Conservation (phyloP, 2,797 vertebrate genomes). For the Mormyrus proboscirostris region DNA sequence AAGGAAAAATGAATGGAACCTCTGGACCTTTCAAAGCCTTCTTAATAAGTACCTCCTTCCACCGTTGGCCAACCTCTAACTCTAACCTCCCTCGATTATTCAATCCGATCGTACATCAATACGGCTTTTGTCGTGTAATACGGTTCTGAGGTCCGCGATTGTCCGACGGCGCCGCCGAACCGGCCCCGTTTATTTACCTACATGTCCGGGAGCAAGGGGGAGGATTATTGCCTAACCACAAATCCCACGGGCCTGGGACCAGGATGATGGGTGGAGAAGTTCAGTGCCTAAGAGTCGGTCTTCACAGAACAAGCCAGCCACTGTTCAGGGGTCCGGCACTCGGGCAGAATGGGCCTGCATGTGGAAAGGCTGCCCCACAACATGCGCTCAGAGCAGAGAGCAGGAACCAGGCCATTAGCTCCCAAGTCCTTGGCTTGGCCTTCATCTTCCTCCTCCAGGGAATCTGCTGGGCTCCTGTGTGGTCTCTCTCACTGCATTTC, state of each 20-base stretch:
- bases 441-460: not conserved
- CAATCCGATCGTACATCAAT: constrained; percentile 19
- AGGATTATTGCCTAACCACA: constrained; percentile 17
- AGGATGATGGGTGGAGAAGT: not conserved
- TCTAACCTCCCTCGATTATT: constrained; percentile 13
- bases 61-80: not conserved
- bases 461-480: not conserved
- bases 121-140: constrained; percentile 20
- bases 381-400: not conserved
- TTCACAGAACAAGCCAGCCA: constrained; percentile 17
- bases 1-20: not conserved
- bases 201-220: constrained; percentile 15
- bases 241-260: not conserved
- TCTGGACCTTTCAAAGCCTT: not conserved
- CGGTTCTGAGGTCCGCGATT: not conserved
- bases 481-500: not conserved
- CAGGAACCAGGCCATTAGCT: not conserved
- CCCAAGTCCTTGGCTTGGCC: not conserved
- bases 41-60: not conserved
- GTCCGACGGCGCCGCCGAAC: constrained; percentile 1
- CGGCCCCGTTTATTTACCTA: constrained; percentile 18
- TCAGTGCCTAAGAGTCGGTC: not conserved
- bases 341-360: not conserved
- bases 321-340: constrained; percentile 12
- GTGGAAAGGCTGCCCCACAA: constrained; percentile 1